phyloP scores from a whole-genome alignment of 2,888 invertebrate genomes.

The Nymphalis polychloros region DNA sequence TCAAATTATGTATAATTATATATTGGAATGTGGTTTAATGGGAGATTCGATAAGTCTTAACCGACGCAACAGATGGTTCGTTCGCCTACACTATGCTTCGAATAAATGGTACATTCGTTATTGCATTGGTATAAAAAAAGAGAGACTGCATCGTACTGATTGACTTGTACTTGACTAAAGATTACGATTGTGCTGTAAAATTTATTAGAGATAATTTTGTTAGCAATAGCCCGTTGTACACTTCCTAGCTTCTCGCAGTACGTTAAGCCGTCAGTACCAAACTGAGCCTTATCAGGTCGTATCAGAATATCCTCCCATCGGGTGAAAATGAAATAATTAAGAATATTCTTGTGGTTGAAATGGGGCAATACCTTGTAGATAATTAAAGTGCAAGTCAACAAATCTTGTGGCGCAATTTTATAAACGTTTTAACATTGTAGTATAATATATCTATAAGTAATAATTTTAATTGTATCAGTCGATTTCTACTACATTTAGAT shows the following conservation, averaged over 20 bases:
- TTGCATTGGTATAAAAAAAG: slow-evolving; percentile 28
- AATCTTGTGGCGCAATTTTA: neutral
- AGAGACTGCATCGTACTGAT: too few relatives aligned
- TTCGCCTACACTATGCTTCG: slow-evolving; percentile 67
- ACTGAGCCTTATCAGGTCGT: too few relatives aligned
- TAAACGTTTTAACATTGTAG: neutral
- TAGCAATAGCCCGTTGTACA: too few relatives aligned
- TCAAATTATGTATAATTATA: neutral
- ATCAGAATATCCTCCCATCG: too few relatives aligned
- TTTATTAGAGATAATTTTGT: too few relatives aligned
- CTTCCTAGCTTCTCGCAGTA: too few relatives aligned
- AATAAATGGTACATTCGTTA: slow-evolving; percentile 41
- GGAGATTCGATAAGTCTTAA: slow-evolving; percentile 14
- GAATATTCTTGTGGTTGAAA: too few relatives aligned
- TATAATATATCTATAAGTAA: neutral
- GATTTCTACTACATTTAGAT: neutral
- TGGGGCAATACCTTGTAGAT: slow-evolving; percentile 37
- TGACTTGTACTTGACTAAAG: too few relatives aligned
- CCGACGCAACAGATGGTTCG: slow-evolving; percentile 64
- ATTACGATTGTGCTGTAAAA: too few relatives aligned
- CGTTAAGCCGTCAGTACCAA: too few relatives aligned
- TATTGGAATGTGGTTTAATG: slow-evolving; percentile 17
- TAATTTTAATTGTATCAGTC: neutral
- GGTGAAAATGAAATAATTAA: too few relatives aligned
- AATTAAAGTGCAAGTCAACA: neutral